These are phyloP conservation scores for Diachasmimorpha longicaudata DNA, from an alignment of 1,140 invertebrate species.

Conservation along the genomic window DNA sequence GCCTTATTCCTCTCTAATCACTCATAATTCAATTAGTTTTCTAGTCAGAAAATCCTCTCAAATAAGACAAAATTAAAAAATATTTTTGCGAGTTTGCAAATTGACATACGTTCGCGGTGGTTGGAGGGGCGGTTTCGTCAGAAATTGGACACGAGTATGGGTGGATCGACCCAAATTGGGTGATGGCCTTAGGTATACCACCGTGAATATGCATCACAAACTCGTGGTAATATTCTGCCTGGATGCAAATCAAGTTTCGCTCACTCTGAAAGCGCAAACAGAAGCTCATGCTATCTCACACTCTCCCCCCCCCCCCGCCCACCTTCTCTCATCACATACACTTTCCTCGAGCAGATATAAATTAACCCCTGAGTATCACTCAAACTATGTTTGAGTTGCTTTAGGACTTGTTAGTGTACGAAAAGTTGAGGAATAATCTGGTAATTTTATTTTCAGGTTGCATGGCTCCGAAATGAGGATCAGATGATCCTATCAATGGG, in stretches of 20 bases:
- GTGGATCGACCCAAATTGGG: conserved; percentile 27
- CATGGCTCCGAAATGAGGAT: conserved; percentile 67
- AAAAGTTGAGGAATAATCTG: not conserved
- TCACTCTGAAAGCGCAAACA: not conserved
- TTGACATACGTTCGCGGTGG: not conserved
- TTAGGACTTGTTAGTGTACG: not conserved
- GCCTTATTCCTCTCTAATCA: too few relatives aligned
- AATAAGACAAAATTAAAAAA: too few relatives aligned
- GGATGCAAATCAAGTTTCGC: conserved; percentile 32
- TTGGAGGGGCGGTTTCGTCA: not conserved
- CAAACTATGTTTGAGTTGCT: not conserved
- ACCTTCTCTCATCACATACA: not conserved
- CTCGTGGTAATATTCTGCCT: conserved; percentile 27
- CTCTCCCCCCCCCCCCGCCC: not conserved
- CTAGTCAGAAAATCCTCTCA: too few relatives aligned
- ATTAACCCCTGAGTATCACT: not conserved
- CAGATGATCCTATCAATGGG: conserved; percentile 68
- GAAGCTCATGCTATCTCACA: not conserved
- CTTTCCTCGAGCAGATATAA: not conserved
- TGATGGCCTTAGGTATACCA: conserved; percentile 26
- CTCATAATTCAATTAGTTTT: too few relatives aligned
- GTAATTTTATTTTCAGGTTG: conserved; percentile 59
- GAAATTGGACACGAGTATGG: not conserved
- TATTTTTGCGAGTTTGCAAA: not conserved
- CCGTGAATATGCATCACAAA: conserved; percentile 30